These are phyloP conservation scores for Oryzias woworae DNA, from an alignment of 2,113 vertebrate species.

Conservation along the genomic window DNA sequence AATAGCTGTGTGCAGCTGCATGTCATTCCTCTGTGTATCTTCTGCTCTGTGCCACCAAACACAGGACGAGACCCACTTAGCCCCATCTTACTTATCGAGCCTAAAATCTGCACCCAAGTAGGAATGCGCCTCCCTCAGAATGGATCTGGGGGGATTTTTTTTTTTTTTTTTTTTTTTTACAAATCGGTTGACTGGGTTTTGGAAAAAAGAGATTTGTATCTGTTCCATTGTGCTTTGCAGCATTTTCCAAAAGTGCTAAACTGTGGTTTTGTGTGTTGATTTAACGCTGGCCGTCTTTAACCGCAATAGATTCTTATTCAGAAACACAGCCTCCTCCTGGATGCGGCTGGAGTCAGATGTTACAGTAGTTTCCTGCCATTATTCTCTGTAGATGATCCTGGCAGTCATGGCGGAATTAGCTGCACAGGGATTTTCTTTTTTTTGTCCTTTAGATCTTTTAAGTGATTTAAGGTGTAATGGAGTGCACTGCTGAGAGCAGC, in stretches of 20 bases:
- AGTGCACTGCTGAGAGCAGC: conserved; percentile 73
- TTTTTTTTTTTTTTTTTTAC: conserved; percentile 4
- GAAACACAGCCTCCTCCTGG: conserved; percentile 29
- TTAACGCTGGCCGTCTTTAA: conserved; percentile 28
- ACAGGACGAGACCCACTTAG: conserved; percentile 73
- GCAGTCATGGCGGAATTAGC: conserved; percentile 67
- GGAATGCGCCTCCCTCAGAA: conserved; percentile 35
- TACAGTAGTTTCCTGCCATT: conserved; percentile 49
- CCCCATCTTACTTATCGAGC: conserved; percentile 63
- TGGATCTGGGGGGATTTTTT: conserved; percentile 18
- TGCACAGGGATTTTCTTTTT: conserved; percentile 50
- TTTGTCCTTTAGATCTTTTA: conserved; percentile 74
- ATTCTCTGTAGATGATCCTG: conserved; percentile 56
- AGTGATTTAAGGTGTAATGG: conserved; percentile 79
- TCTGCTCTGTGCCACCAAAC: conserved; percentile 66
- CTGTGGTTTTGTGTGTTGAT: conserved; percentile 35
- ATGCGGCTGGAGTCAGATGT: conserved; percentile 38
- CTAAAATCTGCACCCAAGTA: conserved; percentile 60
- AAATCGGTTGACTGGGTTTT: conserved; percentile 24
- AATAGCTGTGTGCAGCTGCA: conserved; percentile 74
- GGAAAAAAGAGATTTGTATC: conserved; percentile 40
- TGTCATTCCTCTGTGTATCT: conserved; percentile 72
- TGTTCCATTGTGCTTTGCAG: conserved; percentile 8
- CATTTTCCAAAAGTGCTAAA: conserved; percentile 19
- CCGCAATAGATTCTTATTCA: conserved; percentile 18